phyloP scores from a whole-genome alignment of 2,113 vertebrate species.

The Ameiurus melas region DNA sequence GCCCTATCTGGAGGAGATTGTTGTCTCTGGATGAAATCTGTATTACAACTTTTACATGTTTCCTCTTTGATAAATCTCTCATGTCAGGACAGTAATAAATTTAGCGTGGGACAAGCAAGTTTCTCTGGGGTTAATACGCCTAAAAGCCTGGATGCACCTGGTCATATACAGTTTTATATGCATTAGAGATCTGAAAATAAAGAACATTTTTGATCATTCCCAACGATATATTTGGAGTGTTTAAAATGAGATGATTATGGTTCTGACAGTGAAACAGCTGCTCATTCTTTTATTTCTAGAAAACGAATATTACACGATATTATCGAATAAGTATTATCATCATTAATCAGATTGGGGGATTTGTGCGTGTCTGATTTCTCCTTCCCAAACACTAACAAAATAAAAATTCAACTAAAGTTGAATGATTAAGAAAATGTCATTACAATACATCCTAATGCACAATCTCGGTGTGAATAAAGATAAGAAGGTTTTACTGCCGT shows the following conservation, averaged over 20 bases:
- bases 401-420: background rate
- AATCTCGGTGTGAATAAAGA: background rate
- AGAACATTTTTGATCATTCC: background rate
- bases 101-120: background rate
- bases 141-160: background rate
- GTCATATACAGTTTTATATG: background rate
- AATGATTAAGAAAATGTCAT: background rate
- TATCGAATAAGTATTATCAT: background rate
- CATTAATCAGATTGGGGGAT: background rate
- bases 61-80: background rate
- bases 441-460: background rate
- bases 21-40: background rate
- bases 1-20: background rate
- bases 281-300: background rate
- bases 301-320: background rate
- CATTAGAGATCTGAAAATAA: background rate
- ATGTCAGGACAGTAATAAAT: background rate
- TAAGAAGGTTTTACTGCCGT: background rate
- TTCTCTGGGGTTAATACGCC: background rate
- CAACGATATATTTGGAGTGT: background rate
- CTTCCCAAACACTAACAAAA: background rate
- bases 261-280: background rate
- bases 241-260: background rate
- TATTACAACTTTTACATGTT: background rate
- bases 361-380: background rate